Percentiles rank a stretch among this genome's conserved stretches.
Evolutionary conservation across 2,797 vertebrate species (phyloP).

Genomic region (Bovichtus variegatus): DNA sequence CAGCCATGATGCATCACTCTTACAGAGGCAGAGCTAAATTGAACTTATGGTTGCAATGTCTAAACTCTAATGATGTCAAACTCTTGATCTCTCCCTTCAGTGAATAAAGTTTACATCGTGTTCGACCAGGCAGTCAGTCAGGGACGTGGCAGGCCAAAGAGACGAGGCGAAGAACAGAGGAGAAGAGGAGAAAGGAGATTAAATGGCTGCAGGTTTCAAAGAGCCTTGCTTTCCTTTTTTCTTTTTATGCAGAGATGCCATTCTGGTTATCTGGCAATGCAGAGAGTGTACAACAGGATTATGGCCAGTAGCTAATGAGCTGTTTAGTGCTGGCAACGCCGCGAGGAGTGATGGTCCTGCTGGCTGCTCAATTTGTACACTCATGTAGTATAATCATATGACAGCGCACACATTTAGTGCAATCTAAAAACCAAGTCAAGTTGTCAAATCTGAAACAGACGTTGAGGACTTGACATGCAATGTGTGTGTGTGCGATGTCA

Average conservation of each 20-base stretch:
- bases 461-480: not conserved
- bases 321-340: slow-evolving; percentile 51
- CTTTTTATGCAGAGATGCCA: slow-evolving; percentile 39
- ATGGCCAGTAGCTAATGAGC: slow-evolving; percentile 75
- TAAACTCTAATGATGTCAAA: slow-evolving; percentile 50
- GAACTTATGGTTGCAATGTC: slow-evolving; percentile 35
- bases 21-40: slow-evolving; percentile 21
- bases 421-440: not conserved
- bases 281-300: slow-evolving; percentile 57
- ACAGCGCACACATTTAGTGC: slow-evolving; percentile 3
- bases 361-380: slow-evolving; percentile 26
- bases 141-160: slow-evolving; percentile 17
- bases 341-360: slow-evolving; percentile 44
- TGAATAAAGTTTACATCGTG: slow-evolving; percentile 55
- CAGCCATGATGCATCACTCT: slow-evolving; percentile 29
- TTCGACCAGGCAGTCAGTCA: slow-evolving; percentile 27
- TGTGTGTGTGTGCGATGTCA: not conserved
- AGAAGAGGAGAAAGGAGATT: slow-evolving; percentile 54
- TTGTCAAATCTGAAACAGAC: not conserved
- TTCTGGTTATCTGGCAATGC: slow-evolving; percentile 66
- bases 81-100: slow-evolving; percentile 44
- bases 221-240: slow-evolving; percentile 13
- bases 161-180: slow-evolving; percentile 19
- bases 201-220: slow-evolving; percentile 55
- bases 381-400: slow-evolving; percentile 15